Evolutionary conservation across 1,140 invertebrate species (phyloP), one percentile per base, ranked within the genome.

Genomic region (Bombus picipes): DNA sequence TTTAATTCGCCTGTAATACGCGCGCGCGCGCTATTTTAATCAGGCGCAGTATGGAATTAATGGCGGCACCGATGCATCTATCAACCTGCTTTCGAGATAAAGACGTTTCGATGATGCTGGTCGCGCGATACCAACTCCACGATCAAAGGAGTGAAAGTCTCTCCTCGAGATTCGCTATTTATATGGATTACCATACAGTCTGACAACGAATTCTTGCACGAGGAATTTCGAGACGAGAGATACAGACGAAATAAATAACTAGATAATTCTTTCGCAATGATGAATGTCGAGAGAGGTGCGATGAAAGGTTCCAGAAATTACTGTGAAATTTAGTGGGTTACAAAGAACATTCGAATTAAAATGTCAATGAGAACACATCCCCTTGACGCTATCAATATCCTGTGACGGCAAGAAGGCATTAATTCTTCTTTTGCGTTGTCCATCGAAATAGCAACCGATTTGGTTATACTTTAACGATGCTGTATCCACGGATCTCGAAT

Each of bases 71-170:
- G 43, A 22, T 4, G 85, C 71, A 73, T 81, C 73, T 73, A 77
- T 81, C 79, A 85, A 81, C 41, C 70, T 65, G 78, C 12, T 25
- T 10, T 2, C 28, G 34, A 81, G 79, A 85, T 85, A 85, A 81
- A 85, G 84, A 81, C 72, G 84, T 85, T 68, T 65, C 78, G 77
- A 85, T 75, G 71, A 85, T 74, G 70, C 39, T 34, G 70, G 37
- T 22, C 59, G 70, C 37, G 28, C 84, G 39, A 74, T 72, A 81
- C 74, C 68, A 81, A 75, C 47, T 81, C 28, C 18, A n/a, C 57
- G 73, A 57, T 73, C 75, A 75, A 81, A 81, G 34, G 59, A 53
- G 84, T 81, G 84, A 85, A 85, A 85, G 84, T 85, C 25, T 39
- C 39, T 22, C 28, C 28, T 10, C 18, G 62, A 41, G 84, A 74